Base-by-base conservation (phyloP, 2,113 vertebrate species). In the Columbina picui region DNA sequence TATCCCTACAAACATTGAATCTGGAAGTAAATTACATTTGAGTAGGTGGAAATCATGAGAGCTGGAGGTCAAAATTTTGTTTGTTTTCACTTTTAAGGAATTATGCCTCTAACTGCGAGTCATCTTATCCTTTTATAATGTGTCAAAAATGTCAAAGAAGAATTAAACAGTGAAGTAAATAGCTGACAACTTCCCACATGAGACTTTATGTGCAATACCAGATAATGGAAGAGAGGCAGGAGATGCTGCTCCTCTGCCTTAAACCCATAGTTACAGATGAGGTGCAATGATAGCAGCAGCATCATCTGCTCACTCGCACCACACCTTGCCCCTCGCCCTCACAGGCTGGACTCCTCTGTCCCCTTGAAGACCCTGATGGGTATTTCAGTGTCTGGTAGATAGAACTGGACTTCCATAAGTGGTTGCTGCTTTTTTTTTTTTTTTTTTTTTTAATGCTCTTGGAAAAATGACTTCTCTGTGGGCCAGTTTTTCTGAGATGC, bases 221-320 rank as follows among this genome's bases (percentile, higher is more conserved):
- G 29, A 27, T 59, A 52, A 27, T 3, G 1, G 6, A 47, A 34
- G 61, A 75, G 56, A 63, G 32, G 34, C 41, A 21, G 76, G 41
- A 63, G 30, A 15, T 76, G 53, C 19, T 86, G 38, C 4, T 36
- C 22, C 5, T 50, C 30, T 75, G 13, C 55, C 29, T 68, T 50
- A 78, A 7, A 53, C n/a, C 17, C 10, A 4, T 26, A 10, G 5
- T 80, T 41, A 36, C 14, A 56, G 39, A 34, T 45, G 10, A 88
- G 41, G 3, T 73, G 34, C 67, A 80, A 18, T 17, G 30, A 45
- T 57, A 4, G 26, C 47, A 55, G 25, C 17, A 61, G 53, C 63
- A 74, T 38, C 52, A 34, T 67, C 22, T 0, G 0, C 32, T 75
- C 9, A 8, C 3, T 57, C 78, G 29, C 5, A 25, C 4, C 6